These are phyloP conservation scores for Drosophila phalerata DNA, from an alignment of 2,888 invertebrate species.

Conservation along the genomic window DNA sequence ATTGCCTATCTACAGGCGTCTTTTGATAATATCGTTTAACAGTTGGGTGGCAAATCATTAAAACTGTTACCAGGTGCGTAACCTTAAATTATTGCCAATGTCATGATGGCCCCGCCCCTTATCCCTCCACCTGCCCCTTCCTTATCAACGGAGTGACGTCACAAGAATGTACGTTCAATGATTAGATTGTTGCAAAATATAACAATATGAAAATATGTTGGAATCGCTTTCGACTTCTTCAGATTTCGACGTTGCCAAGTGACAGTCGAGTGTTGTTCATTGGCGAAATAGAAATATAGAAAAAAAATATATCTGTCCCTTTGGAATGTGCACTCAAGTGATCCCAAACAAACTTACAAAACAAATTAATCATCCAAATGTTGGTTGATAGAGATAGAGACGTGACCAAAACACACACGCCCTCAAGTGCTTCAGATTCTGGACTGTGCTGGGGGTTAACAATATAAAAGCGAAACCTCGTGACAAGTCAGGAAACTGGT, in stretches of 20 bases:
- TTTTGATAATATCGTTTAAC: conserved; percentile 18
- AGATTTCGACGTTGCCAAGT: conserved; percentile 52
- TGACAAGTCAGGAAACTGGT: conserved; percentile 19
- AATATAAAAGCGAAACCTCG: conserved; percentile 11
- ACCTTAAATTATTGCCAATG: conserved; percentile 24
- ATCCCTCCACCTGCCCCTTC: background rate
- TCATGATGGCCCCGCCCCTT: conserved; percentile 12
- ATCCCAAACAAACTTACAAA: conserved; percentile 18
- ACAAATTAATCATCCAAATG: conserved; percentile 37
- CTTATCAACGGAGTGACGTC: conserved; percentile 72
- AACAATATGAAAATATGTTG: conserved; percentile 53
- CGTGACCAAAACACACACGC: conserved; percentile 15
- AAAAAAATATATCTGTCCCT: conserved; percentile 1
- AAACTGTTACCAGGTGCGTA: conserved; percentile 58
- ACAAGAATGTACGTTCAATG: conserved; percentile 56
- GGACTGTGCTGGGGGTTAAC: conserved; percentile 14
- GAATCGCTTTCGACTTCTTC: conserved; percentile 20
- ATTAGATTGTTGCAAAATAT: conserved; percentile 65
- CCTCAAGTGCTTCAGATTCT: conserved; percentile 22
- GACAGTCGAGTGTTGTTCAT: conserved; percentile 51
- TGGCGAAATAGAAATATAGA: conserved; percentile 41
- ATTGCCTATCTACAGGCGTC: conserved; percentile 19
- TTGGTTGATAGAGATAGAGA: conserved; percentile 7
- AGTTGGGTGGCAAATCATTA: conserved; percentile 23
- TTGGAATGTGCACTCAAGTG: conserved; percentile 28